Percentiles rank a stretch among this genome's conserved stretches.
phyloP scores from a whole-genome alignment of 2,113 vertebrate species.

The Labeo rohita region DNA sequence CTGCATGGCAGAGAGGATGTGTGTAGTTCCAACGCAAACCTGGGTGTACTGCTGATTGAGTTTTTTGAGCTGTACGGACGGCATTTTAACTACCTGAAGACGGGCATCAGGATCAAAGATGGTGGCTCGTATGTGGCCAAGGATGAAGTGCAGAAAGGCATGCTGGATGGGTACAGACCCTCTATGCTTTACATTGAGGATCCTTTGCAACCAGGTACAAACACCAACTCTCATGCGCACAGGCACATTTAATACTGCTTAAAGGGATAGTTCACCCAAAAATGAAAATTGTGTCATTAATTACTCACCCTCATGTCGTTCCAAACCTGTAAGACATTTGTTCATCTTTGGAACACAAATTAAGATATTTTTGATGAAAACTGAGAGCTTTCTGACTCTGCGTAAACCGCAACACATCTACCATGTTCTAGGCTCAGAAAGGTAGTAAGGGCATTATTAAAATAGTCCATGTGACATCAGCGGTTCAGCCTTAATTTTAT shows the following conservation, averaged over 20 bases:
- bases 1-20: constrained; percentile 94
- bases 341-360: too few species aligned
- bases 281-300: too few species aligned
- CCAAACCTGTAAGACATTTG: too few species aligned
- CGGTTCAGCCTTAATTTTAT: too few species aligned
- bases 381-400: too few species aligned
- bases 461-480: too few species aligned
- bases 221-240: background rate
- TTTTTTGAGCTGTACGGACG: constrained; percentile 99
- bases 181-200: constrained; percentile 99
- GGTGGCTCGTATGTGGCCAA: constrained; percentile 97
- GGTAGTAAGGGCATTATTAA: too few species aligned
- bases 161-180: constrained; percentile 95
- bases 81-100: constrained; percentile 98
- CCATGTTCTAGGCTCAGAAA: too few species aligned
- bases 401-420: too few species aligned
- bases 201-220: constrained; percentile 88
- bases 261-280: too few species aligned
- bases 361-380: too few species aligned
- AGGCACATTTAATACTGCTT: background rate
- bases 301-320: too few species aligned
- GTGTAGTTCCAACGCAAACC: constrained; percentile 90
- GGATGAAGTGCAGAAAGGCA: constrained; percentile 95
- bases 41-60: constrained; percentile 97
- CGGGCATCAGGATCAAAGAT: constrained; percentile 97